Conservation (phyloP, 2,888 invertebrate genomes). For the Acheta domesticus region DNA sequence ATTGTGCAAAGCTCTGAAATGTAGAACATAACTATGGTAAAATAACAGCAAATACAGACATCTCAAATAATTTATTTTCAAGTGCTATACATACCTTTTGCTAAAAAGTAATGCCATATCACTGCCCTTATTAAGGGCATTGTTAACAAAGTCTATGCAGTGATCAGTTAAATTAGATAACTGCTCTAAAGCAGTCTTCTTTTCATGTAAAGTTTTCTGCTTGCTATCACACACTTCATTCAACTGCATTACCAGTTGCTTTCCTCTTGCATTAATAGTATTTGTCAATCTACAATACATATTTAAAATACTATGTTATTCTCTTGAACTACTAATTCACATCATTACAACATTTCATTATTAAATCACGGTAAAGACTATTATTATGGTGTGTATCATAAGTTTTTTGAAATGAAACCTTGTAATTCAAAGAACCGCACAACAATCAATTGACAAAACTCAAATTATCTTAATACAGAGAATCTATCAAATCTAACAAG, state of each 20-base stretch:
- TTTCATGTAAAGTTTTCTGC: conserved; percentile 76
- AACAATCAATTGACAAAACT: too few species aligned
- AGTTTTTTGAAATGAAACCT: too few species aligned
- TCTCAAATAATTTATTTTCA: neutral
- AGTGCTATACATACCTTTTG: conserved; percentile 60
- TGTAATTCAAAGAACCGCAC: too few species aligned
- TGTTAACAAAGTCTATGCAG: conserved; percentile 78
- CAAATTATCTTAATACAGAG: too few species aligned
- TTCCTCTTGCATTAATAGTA: conserved; percentile 77
- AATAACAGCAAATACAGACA: neutral
- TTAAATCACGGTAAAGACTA: too few species aligned
- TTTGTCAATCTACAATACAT: conserved; percentile 63
- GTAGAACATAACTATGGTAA: neutral
- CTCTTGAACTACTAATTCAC: too few species aligned
- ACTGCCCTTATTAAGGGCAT: conserved; percentile 73
- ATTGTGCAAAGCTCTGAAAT: conserved; percentile 51
- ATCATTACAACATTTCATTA: too few species aligned
- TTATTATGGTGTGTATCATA: too few species aligned
- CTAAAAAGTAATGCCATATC: conserved; percentile 80
- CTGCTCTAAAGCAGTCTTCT: conserved; percentile 77
- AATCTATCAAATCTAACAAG: too few species aligned
- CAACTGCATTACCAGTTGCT: conserved; percentile 74
- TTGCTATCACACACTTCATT: conserved; percentile 66
- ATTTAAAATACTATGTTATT: too few species aligned
- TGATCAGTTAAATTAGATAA: conserved; percentile 83